Conservation (phyloP, 2,797 vertebrate genomes). For the Semaprochilodus insignis region DNA sequence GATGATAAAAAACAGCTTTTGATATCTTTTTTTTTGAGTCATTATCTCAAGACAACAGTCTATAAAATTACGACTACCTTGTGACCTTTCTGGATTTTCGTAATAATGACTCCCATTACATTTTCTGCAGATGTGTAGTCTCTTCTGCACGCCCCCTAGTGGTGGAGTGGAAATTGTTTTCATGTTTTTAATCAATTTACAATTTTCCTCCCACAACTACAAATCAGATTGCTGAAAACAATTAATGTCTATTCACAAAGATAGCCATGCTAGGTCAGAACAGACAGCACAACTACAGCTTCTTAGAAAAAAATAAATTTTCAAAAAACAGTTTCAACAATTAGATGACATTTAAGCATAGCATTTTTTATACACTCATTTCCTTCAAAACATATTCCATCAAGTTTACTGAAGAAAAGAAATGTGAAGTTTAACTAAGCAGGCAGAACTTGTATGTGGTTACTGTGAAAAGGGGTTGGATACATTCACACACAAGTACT, state of each 20-base stretch:
- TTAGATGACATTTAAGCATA: not conserved
- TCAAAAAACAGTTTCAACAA: not conserved
- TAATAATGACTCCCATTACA: no score
- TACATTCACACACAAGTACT: no score
- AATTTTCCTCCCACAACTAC: no score
- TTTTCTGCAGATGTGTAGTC: no score
- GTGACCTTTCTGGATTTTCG: no score
- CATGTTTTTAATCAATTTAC: no score
- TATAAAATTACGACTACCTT: no score
- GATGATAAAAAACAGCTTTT: no score
- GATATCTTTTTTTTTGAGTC: no score
- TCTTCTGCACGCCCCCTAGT: no score
- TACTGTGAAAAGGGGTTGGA: not conserved
- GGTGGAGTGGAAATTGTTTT: no score
- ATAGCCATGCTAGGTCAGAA: not conserved
- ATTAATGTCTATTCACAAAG: not conserved
- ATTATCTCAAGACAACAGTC: no score
- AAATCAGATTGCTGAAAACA: not conserved
- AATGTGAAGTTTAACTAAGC: not conserved
- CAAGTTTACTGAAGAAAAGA: not conserved
- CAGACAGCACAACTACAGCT: not conserved
- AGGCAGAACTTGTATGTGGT: not conserved
- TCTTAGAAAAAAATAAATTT: not conserved
- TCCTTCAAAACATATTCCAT: not conserved
- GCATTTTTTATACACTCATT: not conserved